A percentile compares a stretch with the other conserved stretches of the same genome.
Conservation (phyloP, 2,888 invertebrate genomes). For the Chrysopilus asiliformis region DNA sequence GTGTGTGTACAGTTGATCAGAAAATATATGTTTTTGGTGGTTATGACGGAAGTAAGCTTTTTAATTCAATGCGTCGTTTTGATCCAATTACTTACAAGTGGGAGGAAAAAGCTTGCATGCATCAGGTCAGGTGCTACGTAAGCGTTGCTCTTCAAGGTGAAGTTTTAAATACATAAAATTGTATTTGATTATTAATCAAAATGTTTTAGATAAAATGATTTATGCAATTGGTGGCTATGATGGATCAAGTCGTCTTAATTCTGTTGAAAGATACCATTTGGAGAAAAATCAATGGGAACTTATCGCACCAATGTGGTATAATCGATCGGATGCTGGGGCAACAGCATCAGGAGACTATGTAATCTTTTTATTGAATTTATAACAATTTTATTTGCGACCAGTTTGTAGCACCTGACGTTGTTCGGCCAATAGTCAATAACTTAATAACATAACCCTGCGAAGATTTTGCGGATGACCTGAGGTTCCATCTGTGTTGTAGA, state of each 20-base stretch:
- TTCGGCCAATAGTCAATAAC: too few species aligned
- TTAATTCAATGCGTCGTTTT: constrained; percentile 67
- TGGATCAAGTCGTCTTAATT: constrained; percentile 58
- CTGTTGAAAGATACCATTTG: constrained; percentile 67
- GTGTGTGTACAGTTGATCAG: constrained; percentile 54
- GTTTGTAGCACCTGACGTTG: too few species aligned
- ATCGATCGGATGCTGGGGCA: constrained; percentile 66
- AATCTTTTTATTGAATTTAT: too few species aligned
- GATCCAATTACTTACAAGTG: constrained; percentile 63
- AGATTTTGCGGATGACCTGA: too few species aligned
- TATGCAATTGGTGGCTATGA: constrained; percentile 79
- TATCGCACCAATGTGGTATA: constrained; percentile 59
- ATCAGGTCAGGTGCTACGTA: constrained; percentile 64
- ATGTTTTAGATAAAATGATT: constrained; percentile 46
- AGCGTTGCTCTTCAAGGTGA: constrained; percentile 55
- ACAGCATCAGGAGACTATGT: constrained; percentile 53
- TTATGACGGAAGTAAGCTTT: constrained; percentile 64
- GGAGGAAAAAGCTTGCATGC: constrained; percentile 68
- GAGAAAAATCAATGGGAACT: constrained; percentile 65
- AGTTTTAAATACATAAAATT: too few species aligned
- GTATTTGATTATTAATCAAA: background rate
- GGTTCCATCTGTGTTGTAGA: too few species aligned
- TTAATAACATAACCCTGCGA: too few species aligned
- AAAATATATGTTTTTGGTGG: constrained; percentile 71
- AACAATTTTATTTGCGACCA: too few species aligned